Conservation (phyloP, 2,113 vertebrate genomes). For the Morone chrysops region DNA sequence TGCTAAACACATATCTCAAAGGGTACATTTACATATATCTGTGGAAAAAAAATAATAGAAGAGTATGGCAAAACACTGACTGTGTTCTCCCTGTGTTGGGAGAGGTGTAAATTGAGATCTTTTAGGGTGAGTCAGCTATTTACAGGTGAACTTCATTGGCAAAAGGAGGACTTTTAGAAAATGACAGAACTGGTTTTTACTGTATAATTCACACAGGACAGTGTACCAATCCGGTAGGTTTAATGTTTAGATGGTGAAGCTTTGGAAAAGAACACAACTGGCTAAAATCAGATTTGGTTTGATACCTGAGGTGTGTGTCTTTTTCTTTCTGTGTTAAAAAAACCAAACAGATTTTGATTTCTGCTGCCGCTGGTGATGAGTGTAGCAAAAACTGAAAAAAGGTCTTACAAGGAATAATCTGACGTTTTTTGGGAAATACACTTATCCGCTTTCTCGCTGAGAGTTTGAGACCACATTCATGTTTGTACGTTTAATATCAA, state of each 20-base stretch:
- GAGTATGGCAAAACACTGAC: constrained; percentile 66
- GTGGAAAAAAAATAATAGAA: constrained; percentile 48
- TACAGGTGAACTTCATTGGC: constrained; percentile 68
- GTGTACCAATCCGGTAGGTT: constrained; percentile 15
- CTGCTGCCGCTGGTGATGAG: constrained; percentile 62
- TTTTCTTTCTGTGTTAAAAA: constrained; percentile 16
- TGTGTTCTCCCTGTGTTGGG: constrained; percentile 42
- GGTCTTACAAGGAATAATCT: constrained; percentile 5
- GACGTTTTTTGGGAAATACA: background rate
- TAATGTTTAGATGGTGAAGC: constrained; percentile 30
- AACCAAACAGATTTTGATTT: constrained; percentile 51
- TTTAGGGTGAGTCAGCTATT: constrained; percentile 63
- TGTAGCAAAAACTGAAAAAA: constrained; percentile 35
- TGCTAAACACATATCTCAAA: constrained; percentile 78
- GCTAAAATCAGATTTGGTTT: constrained; percentile 59
- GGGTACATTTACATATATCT: constrained; percentile 76
- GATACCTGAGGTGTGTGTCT: constrained; percentile 76
- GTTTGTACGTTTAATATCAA: background rate
- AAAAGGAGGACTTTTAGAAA: constrained; percentile 42
- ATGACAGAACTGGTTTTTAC: constrained; percentile 5
- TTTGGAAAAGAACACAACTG: constrained; percentile 50
- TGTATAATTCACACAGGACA: constrained; percentile 33
- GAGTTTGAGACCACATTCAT: background rate
- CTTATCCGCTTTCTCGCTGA: constrained; percentile 1
- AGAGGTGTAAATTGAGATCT: constrained; percentile 15